Conservation (phyloP, 2,888 invertebrate species). For the Sphaerophoria taeniata region DNA sequence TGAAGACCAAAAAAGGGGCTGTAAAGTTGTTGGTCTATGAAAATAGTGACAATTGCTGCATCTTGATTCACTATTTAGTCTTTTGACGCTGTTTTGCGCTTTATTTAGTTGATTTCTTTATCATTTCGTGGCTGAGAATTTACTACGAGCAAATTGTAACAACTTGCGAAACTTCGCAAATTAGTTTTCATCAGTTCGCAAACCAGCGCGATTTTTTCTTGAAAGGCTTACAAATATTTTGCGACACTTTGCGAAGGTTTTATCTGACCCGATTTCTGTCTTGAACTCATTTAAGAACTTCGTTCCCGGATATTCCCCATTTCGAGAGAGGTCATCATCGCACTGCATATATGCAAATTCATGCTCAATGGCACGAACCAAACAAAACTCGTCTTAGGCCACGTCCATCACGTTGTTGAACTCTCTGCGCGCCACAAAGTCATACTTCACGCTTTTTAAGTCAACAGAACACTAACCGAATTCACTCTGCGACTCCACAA, state of each 20-base stretch:
- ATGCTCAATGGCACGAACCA: slow-evolving; percentile 37
- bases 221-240: no score
- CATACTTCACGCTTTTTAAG: slow-evolving; percentile 60
- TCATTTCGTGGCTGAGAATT: no score
- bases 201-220: no score
- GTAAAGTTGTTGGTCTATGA: no score
- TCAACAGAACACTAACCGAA: slow-evolving; percentile 46
- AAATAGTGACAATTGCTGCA: no score
- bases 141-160: no score
- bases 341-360: neutral
- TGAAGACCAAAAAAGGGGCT: no score
- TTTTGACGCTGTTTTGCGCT: no score
- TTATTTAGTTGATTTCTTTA: no score
- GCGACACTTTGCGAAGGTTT: no score
- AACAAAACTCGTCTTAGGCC: slow-evolving; percentile 13
- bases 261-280: neutral
- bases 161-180: no score
- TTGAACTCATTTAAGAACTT: slow-evolving; percentile 17
- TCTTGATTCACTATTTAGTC: no score
- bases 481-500: neutral
- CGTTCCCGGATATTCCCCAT: slow-evolving; percentile 8
- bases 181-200: neutral
- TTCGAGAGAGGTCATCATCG: slow-evolving; percentile 4
- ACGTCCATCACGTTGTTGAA: slow-evolving; percentile 48
- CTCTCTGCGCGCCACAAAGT: slow-evolving; percentile 23